Evolutionary conservation across 2,797 vertebrate genomes (phyloP), one percentile per base, ranked within the genome.

Genomic region (Smutsia temminckii): DNA sequence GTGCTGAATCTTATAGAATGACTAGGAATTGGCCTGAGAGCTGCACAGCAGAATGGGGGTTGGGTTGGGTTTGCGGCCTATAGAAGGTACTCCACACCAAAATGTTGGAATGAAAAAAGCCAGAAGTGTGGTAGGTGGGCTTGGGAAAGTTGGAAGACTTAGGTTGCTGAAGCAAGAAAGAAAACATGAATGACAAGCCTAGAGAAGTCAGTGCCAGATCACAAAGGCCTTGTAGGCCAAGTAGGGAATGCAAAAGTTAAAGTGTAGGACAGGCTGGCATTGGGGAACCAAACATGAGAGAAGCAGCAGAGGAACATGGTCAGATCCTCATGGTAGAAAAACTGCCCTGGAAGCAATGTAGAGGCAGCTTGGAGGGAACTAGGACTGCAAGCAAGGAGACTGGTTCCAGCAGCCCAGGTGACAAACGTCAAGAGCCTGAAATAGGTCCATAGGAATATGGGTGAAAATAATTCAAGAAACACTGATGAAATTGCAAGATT

Each of bases 401-500:
- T 14, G 34, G 27, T 89, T 77, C 16, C 11, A 61, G 71, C 8
- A 63, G 25, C 63, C 20, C n/a, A 71, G 63, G 16, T 57, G 46
- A 93, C 55, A 40, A 84, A n/a, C 53, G 21, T 74, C 40, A 78
- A 85, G 49, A 85, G 27, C 27, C 27, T 89, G 21, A 78, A 79
- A 57, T 29, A 71, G 49, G 49, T 72, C n/a, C n/a, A 14, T 57
- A 78, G 37, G 93, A 93, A 89, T 68, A 79, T 72, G 72, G 49
- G 93, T 74, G 66, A 93, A 80, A 89, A 84, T 6, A 92, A 93
- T 85, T 90, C 57, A 93, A 80, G 57, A 80, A 74, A 78, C 49
- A 34, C 17, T 89, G 34, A 59, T 34, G 25, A 64, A 89, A 80
- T 6, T 17, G 27, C 37, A 71, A 71, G 63, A n/a, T 78, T 42